A percentile compares a stretch with the other conserved stretches of the same genome.
phyloP scores from a whole-genome alignment of 2,113 vertebrate genomes.

The Odontophorus gujanensis region DNA sequence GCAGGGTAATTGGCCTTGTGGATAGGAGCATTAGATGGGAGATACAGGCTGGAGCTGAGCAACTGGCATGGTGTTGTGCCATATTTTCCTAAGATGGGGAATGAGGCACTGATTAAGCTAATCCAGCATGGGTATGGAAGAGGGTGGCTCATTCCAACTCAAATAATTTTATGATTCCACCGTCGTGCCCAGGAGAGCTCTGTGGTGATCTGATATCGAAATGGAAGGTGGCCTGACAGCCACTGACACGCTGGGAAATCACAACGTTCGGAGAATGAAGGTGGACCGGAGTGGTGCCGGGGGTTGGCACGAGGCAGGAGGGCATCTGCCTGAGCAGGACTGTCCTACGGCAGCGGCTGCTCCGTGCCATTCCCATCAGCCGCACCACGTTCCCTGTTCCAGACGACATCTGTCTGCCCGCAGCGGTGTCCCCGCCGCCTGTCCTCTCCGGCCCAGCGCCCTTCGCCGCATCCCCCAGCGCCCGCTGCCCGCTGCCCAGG shows the following conservation, averaged over 20 bases:
- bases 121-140: background rate
- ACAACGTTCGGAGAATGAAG: background rate
- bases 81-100: background rate
- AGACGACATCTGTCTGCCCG: background rate
- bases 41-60: background rate
- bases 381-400: background rate
- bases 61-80: accelerated
- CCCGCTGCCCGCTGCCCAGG: background rate
- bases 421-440: background rate
- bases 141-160: background rate
- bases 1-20: background rate
- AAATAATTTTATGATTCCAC: no score
- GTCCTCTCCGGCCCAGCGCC: background rate
- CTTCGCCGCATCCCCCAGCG: background rate
- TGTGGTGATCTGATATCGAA: background rate
- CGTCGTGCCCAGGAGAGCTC: background rate
- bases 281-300: background rate
- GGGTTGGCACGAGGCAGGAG: background rate
- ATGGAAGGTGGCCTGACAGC: background rate
- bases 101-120: constrained; percentile 1
- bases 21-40: constrained; percentile 17
- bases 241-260: background rate
- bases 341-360: background rate
- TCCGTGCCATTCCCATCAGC: background rate
- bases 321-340: no score